phyloP scores from a whole-genome alignment of 2,113 vertebrate genomes.

The Thermophis baileyi region DNA sequence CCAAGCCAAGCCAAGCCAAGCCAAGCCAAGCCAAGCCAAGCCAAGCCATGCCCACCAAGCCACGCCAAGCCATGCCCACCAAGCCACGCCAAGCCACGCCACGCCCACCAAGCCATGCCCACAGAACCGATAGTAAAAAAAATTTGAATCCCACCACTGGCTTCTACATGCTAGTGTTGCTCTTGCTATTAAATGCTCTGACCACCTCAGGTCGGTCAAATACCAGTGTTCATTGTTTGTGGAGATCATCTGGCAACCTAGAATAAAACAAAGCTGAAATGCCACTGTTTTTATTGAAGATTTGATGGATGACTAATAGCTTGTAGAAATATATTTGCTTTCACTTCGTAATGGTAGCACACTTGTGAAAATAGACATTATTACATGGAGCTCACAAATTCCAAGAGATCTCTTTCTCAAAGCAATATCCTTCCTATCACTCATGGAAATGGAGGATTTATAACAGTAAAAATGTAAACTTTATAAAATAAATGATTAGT shows the following conservation, averaged over 20 bases:
- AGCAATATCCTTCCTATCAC: neutral
- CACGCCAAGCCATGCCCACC: no score
- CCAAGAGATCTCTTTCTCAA: neutral
- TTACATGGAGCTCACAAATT: neutral
- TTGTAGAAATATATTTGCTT: neutral
- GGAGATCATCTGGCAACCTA: neutral
- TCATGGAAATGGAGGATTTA: neutral
- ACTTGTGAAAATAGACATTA: neutral
- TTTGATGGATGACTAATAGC: neutral
- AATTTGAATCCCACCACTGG: no score
- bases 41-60: no score
- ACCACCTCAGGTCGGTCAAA: neutral
- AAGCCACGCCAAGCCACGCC: no score
- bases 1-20: no score
- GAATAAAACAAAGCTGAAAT: neutral
- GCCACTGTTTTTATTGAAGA: neutral
- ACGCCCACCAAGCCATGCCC: no score
- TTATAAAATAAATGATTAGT: neutral
- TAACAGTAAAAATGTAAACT: neutral
- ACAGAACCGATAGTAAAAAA: no score
- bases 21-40: no score
- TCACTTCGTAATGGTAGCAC: neutral
- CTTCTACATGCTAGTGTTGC: neutral
- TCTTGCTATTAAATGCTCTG: neutral
- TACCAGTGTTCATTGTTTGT: neutral